Evolutionary conservation across 1,140 invertebrate genomes (phyloP).

Genomic region (Anoplophora glabripennis): DNA sequence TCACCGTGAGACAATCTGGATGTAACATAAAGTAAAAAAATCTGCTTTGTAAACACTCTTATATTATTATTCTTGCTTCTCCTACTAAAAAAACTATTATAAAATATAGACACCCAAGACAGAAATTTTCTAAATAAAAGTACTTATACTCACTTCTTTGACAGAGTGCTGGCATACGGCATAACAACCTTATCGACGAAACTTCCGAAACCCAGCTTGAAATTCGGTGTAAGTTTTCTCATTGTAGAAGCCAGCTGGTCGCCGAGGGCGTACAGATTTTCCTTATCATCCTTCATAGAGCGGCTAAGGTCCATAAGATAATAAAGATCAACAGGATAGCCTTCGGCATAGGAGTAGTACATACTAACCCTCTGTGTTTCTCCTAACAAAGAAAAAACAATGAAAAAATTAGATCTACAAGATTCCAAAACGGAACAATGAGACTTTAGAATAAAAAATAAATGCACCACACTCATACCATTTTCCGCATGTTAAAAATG

Average conservation of each 20-base stretch:
- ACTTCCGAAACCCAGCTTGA: conserved; percentile 80
- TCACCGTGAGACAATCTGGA: no score
- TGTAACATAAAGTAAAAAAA: conserved; percentile 2
- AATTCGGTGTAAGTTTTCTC: conserved; percentile 77
- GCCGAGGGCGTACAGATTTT: conserved; percentile 65
- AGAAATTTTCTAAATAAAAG: neutral
- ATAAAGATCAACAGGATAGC: conserved; percentile 88
- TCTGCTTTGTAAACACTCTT: no score
- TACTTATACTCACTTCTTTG: conserved; percentile 52
- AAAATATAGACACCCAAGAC: neutral
- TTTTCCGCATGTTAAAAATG: no score
- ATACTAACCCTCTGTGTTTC: conserved; percentile 71
- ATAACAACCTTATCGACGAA: conserved; percentile 86
- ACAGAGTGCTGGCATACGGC: conserved; percentile 69
- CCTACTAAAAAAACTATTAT: neutral
- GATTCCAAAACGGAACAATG: neutral
- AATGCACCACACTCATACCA: no score
- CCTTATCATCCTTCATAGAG: conserved; percentile 73
- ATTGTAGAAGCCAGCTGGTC: conserved; percentile 63
- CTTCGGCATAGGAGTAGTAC: conserved; percentile 62
- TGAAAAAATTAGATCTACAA: neutral
- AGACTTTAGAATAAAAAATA: neutral
- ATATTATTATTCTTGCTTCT: no score
- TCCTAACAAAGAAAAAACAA: conserved; percentile 1
- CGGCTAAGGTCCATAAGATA: conserved; percentile 83